Evolutionary conservation across 2,888 invertebrate species (phyloP), one percentile per base, ranked within the genome.

Genomic region (Drosophila picticornis): DNA sequence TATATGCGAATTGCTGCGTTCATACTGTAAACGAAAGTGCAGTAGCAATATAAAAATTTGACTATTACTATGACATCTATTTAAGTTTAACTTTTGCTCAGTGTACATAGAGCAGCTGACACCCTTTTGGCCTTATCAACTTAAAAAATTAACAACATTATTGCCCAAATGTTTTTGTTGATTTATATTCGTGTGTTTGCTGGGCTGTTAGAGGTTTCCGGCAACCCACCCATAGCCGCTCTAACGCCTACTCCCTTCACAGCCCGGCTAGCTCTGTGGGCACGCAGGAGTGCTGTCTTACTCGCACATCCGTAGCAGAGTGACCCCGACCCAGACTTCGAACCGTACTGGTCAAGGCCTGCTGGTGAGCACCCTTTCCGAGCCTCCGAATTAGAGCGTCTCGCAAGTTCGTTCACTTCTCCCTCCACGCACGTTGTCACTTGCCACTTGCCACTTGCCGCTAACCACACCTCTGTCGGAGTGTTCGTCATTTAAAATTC

Each of bases 141-240:
- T 90, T 88, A 81, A 87, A 88, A 90, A 90, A 87, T 90, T 83
- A 90, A 87, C 88, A 90, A 88, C 86, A 83, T 87, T 87, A 90
- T 88, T 80, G 69, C 70, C 67, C 66, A 85, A 87, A 83, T 90
- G 90, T 72, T 77, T 75, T 81, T 77, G 73, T 86, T 80, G 76
- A 76, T 83, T 80, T 80, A 72, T 75, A 69, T 72, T 62, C 57
- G 66, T 78, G 59, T 75, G 72, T 53, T 77, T 70, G 67, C 75
- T 61, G 59, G 34, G 70, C 80, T 70, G 48, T 53, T 73, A 51
- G 65, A 74, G 72, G 60, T 76, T 75, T 62, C 73, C 68, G 74
- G 52, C 52, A 31, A 31, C 4, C 22, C 25, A 34, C 22, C 11
- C 16, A 25, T 27, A 9, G 1, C 19, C 36, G 4, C n/a, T n/a